These are phyloP conservation scores for Nephotettix cincticeps DNA, from an alignment of 1,140 invertebrate species.

Conservation along the genomic window DNA sequence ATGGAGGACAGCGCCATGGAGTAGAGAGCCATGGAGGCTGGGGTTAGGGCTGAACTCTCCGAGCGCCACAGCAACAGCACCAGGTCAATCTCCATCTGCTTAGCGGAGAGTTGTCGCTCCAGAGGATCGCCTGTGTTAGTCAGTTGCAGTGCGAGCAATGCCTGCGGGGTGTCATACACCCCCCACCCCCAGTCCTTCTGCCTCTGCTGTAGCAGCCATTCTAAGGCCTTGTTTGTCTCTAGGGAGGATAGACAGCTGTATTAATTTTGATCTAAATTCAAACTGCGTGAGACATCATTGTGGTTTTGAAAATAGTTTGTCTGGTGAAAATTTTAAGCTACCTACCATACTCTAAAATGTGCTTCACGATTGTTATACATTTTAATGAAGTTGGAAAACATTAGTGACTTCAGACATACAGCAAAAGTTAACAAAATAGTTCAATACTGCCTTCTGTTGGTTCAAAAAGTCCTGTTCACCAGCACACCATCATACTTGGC, in stretches of 20 bases:
- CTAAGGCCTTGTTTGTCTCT: slow-evolving; percentile 31
- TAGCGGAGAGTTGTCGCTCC: slow-evolving; percentile 73
- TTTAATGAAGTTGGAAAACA: too few relatives aligned
- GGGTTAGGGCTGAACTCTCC: slow-evolving; percentile 54
- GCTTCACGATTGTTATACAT: too few relatives aligned
- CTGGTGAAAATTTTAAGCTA: too few relatives aligned
- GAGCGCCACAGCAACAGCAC: slow-evolving; percentile 77
- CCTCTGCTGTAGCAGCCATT: slow-evolving; percentile 37
- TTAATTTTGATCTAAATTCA: too few relatives aligned
- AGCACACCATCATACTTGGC: too few relatives aligned
- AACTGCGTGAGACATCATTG: too few relatives aligned
- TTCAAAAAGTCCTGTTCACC: too few relatives aligned
- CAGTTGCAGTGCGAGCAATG: slow-evolving; percentile 37
- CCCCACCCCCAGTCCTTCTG: slow-evolving; percentile 37
- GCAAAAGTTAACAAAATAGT: too few relatives aligned
- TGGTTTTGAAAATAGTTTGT: too few relatives aligned
- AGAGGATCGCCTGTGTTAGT: slow-evolving; percentile 45
- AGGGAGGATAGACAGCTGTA: too few relatives aligned
- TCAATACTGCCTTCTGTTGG: too few relatives aligned
- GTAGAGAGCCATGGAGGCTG: slow-evolving; percentile 70
- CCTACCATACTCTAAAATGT: background rate
- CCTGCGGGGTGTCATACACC: slow-evolving; percentile 34
- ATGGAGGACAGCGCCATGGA: slow-evolving; percentile 71
- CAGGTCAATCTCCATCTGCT: slow-evolving; percentile 81
- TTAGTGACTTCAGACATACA: too few relatives aligned